A percentile compares a stretch with the other conserved stretches of the same genome.
phyloP scores from a whole-genome alignment of 1,140 invertebrate species.

The Caerostris extrusa region DNA sequence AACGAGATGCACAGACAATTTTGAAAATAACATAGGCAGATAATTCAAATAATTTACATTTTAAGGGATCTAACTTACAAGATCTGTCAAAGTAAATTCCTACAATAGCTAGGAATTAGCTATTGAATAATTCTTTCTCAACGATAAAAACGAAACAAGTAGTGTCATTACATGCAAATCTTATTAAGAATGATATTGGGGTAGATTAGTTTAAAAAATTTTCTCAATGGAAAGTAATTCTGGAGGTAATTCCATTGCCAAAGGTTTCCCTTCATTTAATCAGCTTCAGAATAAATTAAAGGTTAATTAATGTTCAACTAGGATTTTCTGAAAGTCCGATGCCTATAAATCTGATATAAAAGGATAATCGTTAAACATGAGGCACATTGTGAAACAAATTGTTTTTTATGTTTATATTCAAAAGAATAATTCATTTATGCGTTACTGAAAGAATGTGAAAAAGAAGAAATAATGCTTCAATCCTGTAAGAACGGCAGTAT shows the following conservation, averaged over 20 bases:
- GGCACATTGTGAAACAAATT: too few relatives aligned
- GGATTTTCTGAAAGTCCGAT: not conserved
- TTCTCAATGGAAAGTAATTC: not conserved
- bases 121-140: not conserved
- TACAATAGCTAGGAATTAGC: not conserved
- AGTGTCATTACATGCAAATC: not conserved
- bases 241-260: not conserved
- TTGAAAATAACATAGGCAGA: too few relatives aligned
- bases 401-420: too few relatives aligned
- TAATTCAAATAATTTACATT: too few relatives aligned
- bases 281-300: not conserved
- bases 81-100: too few relatives aligned
- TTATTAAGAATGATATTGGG: not conserved
- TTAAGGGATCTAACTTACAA: too few relatives aligned
- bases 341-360: not conserved
- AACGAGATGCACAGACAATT: too few relatives aligned
- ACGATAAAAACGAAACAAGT: not conserved
- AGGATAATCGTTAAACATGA: not conserved
- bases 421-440: too few relatives aligned
- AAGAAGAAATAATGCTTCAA: too few relatives aligned
- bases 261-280: not conserved
- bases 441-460: too few relatives aligned
- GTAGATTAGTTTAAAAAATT: not conserved
- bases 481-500: too few relatives aligned
- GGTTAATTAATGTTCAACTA: not conserved